Evolutionary conservation across 2,797 vertebrate species (phyloP).

Genomic region (Manis pentadactyla): DNA sequence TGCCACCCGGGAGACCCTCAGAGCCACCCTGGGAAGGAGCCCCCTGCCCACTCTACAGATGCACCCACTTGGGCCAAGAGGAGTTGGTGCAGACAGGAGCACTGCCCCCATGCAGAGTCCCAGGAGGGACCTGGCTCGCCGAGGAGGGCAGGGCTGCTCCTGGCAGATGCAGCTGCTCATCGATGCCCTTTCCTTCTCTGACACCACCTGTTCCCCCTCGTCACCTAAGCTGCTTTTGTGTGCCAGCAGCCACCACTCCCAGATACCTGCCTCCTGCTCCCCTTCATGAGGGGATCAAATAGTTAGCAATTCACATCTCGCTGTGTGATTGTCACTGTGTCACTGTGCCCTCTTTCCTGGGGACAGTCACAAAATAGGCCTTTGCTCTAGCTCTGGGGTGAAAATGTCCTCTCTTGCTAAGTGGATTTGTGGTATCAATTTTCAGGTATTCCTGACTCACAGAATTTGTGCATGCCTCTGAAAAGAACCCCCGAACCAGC

Average conservation of each 20-base stretch:
- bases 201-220: too few species aligned
- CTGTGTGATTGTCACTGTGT: neutral
- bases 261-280: accelerated
- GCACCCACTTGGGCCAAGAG: neutral
- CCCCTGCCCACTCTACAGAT: neutral
- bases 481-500: neutral
- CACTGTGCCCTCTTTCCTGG: neutral
- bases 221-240: neutral
- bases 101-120: too few species aligned
- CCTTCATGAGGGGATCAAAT: neutral
- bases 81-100: too few species aligned
- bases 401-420: neutral
- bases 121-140: neutral
- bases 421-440: neutral
- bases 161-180: too few species aligned
- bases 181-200: neutral
- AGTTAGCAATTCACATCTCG: neutral
- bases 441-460: neutral
- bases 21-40: too few species aligned
- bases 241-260: neutral
- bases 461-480: neutral
- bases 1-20: neutral
- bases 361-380: neutral
- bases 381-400: neutral
- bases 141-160: neutral